Percentiles rank a stretch among this genome's conserved stretches.
Evolutionary conservation across 2,113 vertebrate species (phyloP).

Genomic region (Passer montanus): DNA sequence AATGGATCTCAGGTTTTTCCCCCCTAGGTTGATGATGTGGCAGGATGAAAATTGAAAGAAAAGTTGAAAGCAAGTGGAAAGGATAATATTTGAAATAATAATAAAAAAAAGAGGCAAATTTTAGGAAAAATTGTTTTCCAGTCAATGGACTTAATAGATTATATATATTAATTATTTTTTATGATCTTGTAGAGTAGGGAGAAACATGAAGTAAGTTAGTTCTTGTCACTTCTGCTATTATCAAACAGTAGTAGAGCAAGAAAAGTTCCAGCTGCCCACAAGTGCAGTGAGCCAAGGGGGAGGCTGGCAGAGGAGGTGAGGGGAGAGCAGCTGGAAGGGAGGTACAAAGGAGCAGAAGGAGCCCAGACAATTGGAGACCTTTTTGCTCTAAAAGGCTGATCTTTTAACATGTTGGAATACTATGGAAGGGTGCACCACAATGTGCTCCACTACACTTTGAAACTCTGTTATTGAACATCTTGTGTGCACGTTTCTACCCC

Average conservation of each 20-base stretch:
- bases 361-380: background rate
- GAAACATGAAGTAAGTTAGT: background rate
- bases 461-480: background rate
- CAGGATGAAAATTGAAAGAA: background rate
- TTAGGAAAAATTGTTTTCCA: background rate
- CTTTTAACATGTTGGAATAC: background rate
- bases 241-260: background rate
- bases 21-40: background rate
- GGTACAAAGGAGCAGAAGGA: background rate
- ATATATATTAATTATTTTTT: background rate
- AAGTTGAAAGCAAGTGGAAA: background rate
- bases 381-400: background rate
- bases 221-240: background rate
- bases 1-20: background rate
- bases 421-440: background rate
- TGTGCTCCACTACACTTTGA: background rate
- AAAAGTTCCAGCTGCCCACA: background rate
- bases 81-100: conserved; percentile 9
- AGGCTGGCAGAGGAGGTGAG: background rate
- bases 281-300: background rate
- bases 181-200: background rate
- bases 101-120: background rate
- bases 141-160: background rate
- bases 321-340: background rate
- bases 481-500: background rate